Evolutionary conservation across 2,797 vertebrate genomes (phyloP), one percentile per base, ranked within the genome.

Genomic region (Brachymystax lenok): DNA sequence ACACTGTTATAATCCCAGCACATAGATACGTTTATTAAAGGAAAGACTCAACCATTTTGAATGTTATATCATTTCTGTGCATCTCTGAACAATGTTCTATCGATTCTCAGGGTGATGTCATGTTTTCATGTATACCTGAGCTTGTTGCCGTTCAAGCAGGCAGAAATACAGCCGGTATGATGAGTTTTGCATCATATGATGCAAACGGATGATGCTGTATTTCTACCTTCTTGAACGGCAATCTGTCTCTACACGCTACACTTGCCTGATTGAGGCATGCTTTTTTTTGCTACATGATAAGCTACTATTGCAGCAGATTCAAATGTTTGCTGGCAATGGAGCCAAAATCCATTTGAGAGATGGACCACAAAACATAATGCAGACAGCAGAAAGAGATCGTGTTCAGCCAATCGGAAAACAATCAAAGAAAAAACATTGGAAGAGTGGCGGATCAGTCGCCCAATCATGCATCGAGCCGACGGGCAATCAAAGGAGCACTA

Each of bases 241-340:
- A 35, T 35, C 35, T 35, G 35, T 35, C 35, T 35, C 33, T 33
- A 33, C 5, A 33, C 33, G 5, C 33, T n/a, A 24, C n/a, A 54
- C 27, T 71, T 67, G 51, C 51, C 30, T 69, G 51, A 35, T 17
- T 35, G 64, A 56, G 59, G 54, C 71, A 19, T 56, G 63, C 28
- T 68, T 73, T 76, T 61, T 76, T 24, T 50, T 40, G 63, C 71
- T 63, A 73, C 74, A 73, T 21, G 33, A 69, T 12, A 51, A 64
- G 74, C 74, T 74, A 33, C 50, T 69, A 74, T 56, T 87, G 63
- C 17, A 35, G 46, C 33, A 35, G 54, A 24, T 52, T 19, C n/a
- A 4, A 63, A 12, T 4, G n/a, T 63, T 27, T 10, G 61, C 61
- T 63, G n/a, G 50, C 75, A 7, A 78, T 74, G 19, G 52, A 16